Conservation (phyloP, 2,797 vertebrate species). For the Liasis olivaceus region DNA sequence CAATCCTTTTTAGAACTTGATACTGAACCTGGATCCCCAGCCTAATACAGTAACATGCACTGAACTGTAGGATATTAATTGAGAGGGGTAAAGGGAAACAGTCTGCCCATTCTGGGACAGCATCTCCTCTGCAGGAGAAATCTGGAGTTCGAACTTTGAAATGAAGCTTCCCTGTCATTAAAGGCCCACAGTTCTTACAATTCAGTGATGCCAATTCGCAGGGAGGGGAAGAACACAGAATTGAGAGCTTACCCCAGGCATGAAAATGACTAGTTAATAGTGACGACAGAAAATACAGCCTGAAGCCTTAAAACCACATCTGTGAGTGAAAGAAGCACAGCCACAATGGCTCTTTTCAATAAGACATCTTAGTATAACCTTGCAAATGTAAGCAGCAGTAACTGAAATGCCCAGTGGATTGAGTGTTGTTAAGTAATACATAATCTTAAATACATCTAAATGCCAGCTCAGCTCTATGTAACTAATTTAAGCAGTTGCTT, state of each 20-base stretch:
- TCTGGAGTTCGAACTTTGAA: not conserved
- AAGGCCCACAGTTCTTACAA: not conserved
- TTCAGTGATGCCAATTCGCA: not conserved
- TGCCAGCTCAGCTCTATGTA: constrained; percentile 11
- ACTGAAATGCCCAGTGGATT: not conserved
- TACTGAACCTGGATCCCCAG: too few relatives aligned
- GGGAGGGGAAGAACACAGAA: not conserved
- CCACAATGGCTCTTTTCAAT: not conserved
- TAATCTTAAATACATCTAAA: not conserved
- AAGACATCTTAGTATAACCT: not conserved
- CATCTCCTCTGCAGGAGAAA: not conserved
- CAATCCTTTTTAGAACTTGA: not conserved
- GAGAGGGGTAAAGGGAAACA: too few relatives aligned
- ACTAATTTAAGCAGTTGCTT: constrained; percentile 27
- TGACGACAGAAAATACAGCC: not conserved
- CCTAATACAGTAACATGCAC: not conserved
- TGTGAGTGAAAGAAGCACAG: not conserved
- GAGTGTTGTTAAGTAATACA: not conserved
- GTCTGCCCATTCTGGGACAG: not conserved
- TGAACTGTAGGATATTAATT: not conserved
- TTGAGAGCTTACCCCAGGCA: not conserved
- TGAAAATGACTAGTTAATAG: not conserved
- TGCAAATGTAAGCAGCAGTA: constrained; percentile 9
- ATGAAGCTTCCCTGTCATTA: not conserved
- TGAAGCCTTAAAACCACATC: constrained; percentile 10